Evolutionary conservation across 2,113 vertebrate genomes (phyloP).

Genomic region (Lampris megalopsis): DNA sequence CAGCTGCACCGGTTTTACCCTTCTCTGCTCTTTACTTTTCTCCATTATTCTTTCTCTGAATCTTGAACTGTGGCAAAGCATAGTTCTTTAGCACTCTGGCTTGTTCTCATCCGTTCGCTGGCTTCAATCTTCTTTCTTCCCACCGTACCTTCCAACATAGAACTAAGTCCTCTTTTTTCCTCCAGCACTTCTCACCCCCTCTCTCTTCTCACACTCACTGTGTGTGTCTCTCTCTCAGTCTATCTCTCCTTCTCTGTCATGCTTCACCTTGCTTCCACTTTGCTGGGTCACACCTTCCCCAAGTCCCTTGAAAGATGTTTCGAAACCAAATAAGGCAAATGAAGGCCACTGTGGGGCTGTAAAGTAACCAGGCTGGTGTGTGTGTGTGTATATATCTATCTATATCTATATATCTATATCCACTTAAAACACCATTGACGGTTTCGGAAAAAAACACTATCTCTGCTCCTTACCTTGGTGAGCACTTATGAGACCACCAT

Average conservation of each 20-base stretch:
- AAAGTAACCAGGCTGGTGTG: slow-evolving; percentile 25
- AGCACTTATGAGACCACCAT: too few species aligned
- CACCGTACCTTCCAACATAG: slow-evolving; percentile 20
- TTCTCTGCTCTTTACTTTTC: slow-evolving; percentile 26
- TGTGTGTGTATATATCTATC: too few species aligned
- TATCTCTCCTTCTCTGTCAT: slow-evolving; percentile 5
- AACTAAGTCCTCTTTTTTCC: slow-evolving; percentile 30
- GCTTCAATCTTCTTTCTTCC: slow-evolving; percentile 14
- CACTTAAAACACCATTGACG: too few species aligned
- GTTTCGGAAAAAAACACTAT: too few species aligned
- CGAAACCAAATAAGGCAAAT: slow-evolving; percentile 71
- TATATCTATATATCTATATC: too few species aligned
- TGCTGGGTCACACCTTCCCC: slow-evolving; percentile 34
- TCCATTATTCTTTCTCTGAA: slow-evolving; percentile 4
- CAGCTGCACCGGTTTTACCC: slow-evolving; percentile 16
- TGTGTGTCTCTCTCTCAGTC: slow-evolving; percentile 5
- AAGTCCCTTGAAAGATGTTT: slow-evolving; percentile 44
- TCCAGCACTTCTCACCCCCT: slow-evolving; percentile 13
- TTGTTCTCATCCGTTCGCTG: slow-evolving; percentile 33
- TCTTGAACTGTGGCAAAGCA: background rate
- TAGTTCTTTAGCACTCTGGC: slow-evolving; percentile 14
- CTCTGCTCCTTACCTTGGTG: too few species aligned
- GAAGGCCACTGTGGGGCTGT: slow-evolving; percentile 39
- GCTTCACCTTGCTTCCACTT: slow-evolving; percentile 29
- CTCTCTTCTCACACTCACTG: background rate